Base-by-base conservation (phyloP, 2,888 invertebrate genomes). In the Lampropteryx suffumata region DNA sequence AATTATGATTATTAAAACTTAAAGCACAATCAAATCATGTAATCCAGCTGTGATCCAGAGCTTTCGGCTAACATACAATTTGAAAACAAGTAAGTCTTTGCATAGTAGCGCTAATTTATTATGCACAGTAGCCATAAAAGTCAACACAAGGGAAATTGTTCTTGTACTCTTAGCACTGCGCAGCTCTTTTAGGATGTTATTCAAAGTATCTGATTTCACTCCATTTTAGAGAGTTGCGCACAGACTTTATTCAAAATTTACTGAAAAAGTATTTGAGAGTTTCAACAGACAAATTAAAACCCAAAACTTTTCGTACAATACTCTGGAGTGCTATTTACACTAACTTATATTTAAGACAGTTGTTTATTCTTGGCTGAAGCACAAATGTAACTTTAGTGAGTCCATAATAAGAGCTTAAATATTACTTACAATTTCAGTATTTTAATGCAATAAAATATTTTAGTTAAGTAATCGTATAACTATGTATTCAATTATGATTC, bases 261-360 rank as follows among this genome's bases (percentile, higher is more conserved):
- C 39, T 50, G 27, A 39, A 37, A 44, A 50, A 45, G 39, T 50
- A 21, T 40, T 40, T 6, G 21, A 13, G 33, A 30, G 40, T 34
- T 47, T 46, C 17, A 24, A 41, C 34, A 35, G 35, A 41, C 14
- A 34, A 30, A 46, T 51, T 51, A 36, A 46, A 42, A 26, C 21
- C 13, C 33, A 29, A 37, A 51, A 47, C 37, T 47, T 43, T 52
- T 34, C 11, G 34, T 17, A 24, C 42, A 17, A 35, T 27, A 36
- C 52, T 47, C 47, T 12, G 8, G 29, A 39, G 52, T 44, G 47
- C 21, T 40, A 48, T 48, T 52, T 52, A 40, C 34, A 21, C 34
- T 34, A 43, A 48, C 34, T 52, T 48, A 40, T 44, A 35, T 35
- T 47, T 32, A 21, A 21, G 39, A 39, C 34, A 39, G 37, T 51